Evolutionary conservation across 2,888 invertebrate species (phyloP).

Genomic region (Sepiola atlantica): DNA sequence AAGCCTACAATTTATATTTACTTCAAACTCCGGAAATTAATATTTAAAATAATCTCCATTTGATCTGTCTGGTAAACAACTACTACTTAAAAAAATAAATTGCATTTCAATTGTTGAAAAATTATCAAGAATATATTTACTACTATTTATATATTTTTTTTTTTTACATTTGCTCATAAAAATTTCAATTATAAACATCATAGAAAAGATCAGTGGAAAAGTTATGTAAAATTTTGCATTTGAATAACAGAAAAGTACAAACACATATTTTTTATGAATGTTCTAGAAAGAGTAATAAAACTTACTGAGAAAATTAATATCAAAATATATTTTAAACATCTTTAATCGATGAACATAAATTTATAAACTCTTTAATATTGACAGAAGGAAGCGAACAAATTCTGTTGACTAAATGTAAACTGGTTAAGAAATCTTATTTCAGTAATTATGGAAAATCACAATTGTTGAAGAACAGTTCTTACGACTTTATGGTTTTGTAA

Average conservation of each 20-base stretch:
- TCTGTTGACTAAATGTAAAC: not conserved
- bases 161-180: not conserved
- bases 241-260: not conserved
- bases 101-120: not conserved
- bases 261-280: not conserved
- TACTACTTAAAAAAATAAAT: not conserved
- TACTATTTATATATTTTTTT: too few relatives aligned
- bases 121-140: too few relatives aligned
- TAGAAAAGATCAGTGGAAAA: not conserved
- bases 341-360: not conserved
- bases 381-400: not conserved
- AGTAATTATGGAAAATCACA: too few relatives aligned
- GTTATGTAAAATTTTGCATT: not conserved
- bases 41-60: not conserved
- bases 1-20: not conserved
- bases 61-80: not conserved
- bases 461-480: too few relatives aligned
- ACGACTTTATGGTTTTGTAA: too few relatives aligned
- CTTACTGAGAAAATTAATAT: too few relatives aligned
- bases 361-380: not conserved
- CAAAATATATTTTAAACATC: too few relatives aligned
- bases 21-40: not conserved
- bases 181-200: not conserved
- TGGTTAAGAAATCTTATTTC: not conserved
- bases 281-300: too few relatives aligned